Evolutionary conservation across 1,140 invertebrate species (phyloP), one percentile per base, ranked within the genome.

Genomic region (Solenopsis invicta): DNA sequence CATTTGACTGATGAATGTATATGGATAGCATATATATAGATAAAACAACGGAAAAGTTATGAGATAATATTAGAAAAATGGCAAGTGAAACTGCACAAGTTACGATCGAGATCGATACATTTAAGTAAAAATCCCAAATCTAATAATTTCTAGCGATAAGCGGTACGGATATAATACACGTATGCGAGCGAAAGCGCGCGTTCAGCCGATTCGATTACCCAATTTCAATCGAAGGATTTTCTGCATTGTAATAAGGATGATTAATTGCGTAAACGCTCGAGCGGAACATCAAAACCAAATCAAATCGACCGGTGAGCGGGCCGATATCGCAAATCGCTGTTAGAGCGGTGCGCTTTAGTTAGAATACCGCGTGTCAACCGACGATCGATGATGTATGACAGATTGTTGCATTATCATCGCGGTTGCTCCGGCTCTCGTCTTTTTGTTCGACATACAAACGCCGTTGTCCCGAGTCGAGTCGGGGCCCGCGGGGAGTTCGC

Each of bases 381-480:
- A 21, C 80, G 41, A 52, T 71, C 80, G 80, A 84, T 84, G 69
- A 84, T 75, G 80, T 84, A 84, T 61, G 80, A 75, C 80, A 84
- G 69, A 84, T 84, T 84, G 80, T 84, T 84, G 80, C 80, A 84
- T 75, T 75, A 84, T 75, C 80, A 84, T 84, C 67, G 67, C 67
- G 69, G 54, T 84, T 61, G n/a, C n/a, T n/a, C 34, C 21, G 24
- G 29, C 41, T 75, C 54, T 66, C 74, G 74, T 61, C 41, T 78
- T 78, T 78, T 78, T 78, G 56, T 29, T n/a, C 59, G 75, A 52
- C 62, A 71, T 34, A 69, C 34, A 80, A 75, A 81, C 64, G 34
- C 48, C 61, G 76, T 61, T 66, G 61, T 78, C 62, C 45, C 24
- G 59, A 41, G 5, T 16, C 80, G 54, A 21, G 29, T 48, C 75